Evolutionary conservation across 2,888 invertebrate genomes (phyloP).

Genomic region (Hydrotaea cyrtoneurina): DNA sequence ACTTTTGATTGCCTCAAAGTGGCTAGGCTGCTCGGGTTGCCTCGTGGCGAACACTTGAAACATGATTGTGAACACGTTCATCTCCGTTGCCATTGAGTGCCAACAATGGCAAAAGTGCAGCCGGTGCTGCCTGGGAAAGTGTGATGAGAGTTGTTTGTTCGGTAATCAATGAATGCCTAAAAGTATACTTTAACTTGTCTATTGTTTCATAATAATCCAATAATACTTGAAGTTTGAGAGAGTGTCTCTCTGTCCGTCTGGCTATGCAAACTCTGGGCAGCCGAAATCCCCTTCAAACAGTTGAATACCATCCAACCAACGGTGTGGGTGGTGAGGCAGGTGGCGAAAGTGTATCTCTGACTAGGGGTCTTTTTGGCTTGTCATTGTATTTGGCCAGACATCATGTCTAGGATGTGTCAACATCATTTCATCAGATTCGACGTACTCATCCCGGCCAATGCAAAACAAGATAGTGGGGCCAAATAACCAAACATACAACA

Average conservation of each 20-base stretch:
- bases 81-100: too few species aligned
- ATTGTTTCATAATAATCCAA: slow-evolving; percentile 51
- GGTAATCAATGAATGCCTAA: slow-evolving; percentile 45
- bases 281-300: not conserved
- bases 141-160: slow-evolving; percentile 20
- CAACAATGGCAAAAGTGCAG: not conserved
- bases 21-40: not conserved
- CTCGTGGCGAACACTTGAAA: not conserved
- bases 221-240: slow-evolving; percentile 44
- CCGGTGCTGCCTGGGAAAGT: not conserved
- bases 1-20: not conserved
- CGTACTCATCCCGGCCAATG: not conserved
- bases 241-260: not conserved
- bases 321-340: not conserved
- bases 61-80: not conserved
- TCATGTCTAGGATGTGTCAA: slow-evolving; percentile 57
- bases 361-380: slow-evolving; percentile 36
- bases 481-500: too few species aligned
- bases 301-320: slow-evolving; percentile 15
- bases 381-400: slow-evolving; percentile 59
- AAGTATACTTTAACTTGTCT: slow-evolving; percentile 48
- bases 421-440: slow-evolving; percentile 49
- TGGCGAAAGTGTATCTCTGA: slow-evolving; percentile 25
- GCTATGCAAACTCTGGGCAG: not conserved
- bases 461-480: too few species aligned